Evolutionary conservation across 1,140 invertebrate genomes (phyloP), one percentile per base, ranked within the genome.

Genomic region (Cotesia glomerata): DNA sequence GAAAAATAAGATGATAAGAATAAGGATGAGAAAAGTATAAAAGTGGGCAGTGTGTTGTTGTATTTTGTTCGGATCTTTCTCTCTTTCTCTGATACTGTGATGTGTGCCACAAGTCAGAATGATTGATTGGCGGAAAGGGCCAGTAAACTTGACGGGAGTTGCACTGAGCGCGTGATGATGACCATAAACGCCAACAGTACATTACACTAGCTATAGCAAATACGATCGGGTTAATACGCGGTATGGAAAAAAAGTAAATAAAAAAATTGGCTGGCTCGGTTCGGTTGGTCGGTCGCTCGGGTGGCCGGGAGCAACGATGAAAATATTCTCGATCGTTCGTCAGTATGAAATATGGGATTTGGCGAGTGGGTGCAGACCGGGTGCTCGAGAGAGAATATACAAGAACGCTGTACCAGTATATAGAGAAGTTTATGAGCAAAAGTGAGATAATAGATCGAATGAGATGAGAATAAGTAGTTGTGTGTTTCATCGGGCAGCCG

Each of bases 321-420:
- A 87, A 85, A 85, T 84, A 86, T 85, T 85, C 80, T 81, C 79
- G 79, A 84, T 84, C 84, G 85, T 87, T 86, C 84, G 83, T 86
- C 84, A 85, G 81, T 73, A 70, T 78, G 79, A 82, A 83, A 85
- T 83, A 84, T 82, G 83, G 77, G 58, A 73, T 69, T 54, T 26
- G 68, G 71, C 9, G 49, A 49, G 70, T 69, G 66, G 58, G 32
- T 69, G 16, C 63, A 65, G 36, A 45, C 34, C 61, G 64, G n/a
- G 68, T 56, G 35, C 39, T 13, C 18, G 65, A 56, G 72, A 65
- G 66, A 52, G 26, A 56, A 49, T 35, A 26, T 18, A 39, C 34
- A 36, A 34, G 59, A 36, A 18, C 52, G 8, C 13, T 14, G 52
- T 32, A 34, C 14, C 7, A 34, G 14, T 32, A 16, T 32, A 54